phyloP scores from a whole-genome alignment of 2,888 invertebrate genomes.

The Thalpophila matura region DNA sequence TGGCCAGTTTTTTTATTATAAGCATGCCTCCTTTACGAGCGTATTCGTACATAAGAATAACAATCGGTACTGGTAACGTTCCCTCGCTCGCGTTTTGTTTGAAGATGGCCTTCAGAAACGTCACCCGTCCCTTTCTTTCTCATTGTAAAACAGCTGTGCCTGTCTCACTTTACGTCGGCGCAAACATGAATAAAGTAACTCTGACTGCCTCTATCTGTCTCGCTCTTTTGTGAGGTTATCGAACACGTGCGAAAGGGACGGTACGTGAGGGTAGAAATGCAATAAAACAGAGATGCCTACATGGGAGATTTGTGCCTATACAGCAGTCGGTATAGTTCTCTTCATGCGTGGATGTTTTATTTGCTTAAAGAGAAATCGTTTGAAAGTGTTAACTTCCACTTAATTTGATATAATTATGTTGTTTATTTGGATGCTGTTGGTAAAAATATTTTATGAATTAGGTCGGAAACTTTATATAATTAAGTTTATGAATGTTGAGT shows the following conservation, averaged over 20 bases:
- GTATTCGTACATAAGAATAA: slow-evolving; percentile 73
- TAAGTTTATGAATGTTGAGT: neutral
- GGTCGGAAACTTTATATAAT: slow-evolving; percentile 4
- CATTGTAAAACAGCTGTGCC: slow-evolving; percentile 71
- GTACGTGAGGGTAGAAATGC: slow-evolving; percentile 76
- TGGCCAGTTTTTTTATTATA: slow-evolving; percentile 75
- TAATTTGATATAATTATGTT: slow-evolving; percentile 78
- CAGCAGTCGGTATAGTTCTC: slow-evolving; percentile 72
- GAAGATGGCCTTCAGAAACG: slow-evolving; percentile 76
- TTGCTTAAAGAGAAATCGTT: slow-evolving; percentile 73
- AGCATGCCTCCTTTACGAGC: slow-evolving; percentile 63
- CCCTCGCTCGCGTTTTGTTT: slow-evolving; percentile 83
- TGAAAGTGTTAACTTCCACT: slow-evolving; percentile 82
- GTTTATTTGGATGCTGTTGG: slow-evolving; percentile 59
- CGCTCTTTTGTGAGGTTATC: slow-evolving; percentile 66
- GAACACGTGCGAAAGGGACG: slow-evolving; percentile 71
- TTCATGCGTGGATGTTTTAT: slow-evolving; percentile 76
- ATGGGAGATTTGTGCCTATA: slow-evolving; percentile 81
- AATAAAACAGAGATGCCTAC: slow-evolving; percentile 82
- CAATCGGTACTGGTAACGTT: slow-evolving; percentile 83
- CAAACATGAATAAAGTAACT: slow-evolving; percentile 85
- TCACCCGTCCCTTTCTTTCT: slow-evolving; percentile 76
- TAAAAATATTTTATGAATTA: slow-evolving; percentile 49
- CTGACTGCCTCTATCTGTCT: slow-evolving; percentile 77
- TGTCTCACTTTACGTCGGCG: slow-evolving; percentile 75